These are phyloP conservation scores for Zaprionus kolodkinae DNA, from an alignment of 1,140 invertebrate genomes.

Conservation along the genomic window DNA sequence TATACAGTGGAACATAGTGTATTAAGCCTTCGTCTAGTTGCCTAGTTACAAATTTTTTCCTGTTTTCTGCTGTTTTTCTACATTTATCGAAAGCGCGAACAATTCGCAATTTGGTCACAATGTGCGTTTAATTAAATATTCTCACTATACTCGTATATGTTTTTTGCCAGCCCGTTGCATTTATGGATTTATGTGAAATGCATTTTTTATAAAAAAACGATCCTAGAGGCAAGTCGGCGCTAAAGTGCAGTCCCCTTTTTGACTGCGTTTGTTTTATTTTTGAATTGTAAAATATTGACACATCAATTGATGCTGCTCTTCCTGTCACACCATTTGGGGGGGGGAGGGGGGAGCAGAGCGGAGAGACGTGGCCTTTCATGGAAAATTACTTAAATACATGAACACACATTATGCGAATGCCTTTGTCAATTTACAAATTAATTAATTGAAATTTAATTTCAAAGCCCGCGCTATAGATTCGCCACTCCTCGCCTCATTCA, in stretches of 20 bases:
- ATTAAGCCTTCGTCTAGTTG: no score
- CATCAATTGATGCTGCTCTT: constrained; percentile 8
- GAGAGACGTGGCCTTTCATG: constrained; percentile 6
- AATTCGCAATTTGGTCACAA: constrained; percentile 30
- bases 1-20: no score
- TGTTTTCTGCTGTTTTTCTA: constrained; percentile 5
- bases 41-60: not conserved
- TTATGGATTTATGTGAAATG: constrained; percentile 35
- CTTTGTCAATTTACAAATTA: constrained; percentile 46
- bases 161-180: constrained; percentile 4
- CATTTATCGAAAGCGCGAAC: constrained; percentile 8
- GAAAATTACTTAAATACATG: constrained; percentile 41
- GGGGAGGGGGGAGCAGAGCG: not conserved
- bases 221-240: no score
- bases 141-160: constrained; percentile 6
- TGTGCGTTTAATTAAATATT: constrained; percentile 41
- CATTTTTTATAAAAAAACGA: not conserved
- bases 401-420: constrained; percentile 1
- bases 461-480: constrained; percentile 15
- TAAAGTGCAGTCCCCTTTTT: not conserved
- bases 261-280: not conserved
- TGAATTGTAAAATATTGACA: constrained; percentile 29
- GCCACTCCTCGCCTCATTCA: no score
- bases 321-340: no score
- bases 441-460: constrained; percentile 55